Evolutionary conservation across 2,888 invertebrate species (phyloP).

Genomic region (Parelbella ahira): DNA sequence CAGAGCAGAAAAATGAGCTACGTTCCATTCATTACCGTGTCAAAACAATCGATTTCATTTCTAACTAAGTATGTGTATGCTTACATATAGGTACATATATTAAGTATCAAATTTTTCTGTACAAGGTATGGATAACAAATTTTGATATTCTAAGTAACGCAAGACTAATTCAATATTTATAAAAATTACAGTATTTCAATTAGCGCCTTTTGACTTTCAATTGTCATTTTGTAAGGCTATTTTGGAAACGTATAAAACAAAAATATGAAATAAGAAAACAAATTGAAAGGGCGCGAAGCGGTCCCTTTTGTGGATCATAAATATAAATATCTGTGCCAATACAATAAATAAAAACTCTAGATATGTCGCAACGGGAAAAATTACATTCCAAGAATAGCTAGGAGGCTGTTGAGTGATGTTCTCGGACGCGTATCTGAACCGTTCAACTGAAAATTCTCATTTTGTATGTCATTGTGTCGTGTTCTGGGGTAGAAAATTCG

Average conservation of each 20-base stretch:
- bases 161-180: too few species aligned
- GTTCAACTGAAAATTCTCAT: constrained; percentile 15
- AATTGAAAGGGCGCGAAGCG: too few species aligned
- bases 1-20: neutral
- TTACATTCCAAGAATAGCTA: constrained; percentile 16
- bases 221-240: too few species aligned
- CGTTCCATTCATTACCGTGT: neutral
- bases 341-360: constrained; percentile 13
- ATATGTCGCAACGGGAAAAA: constrained; percentile 16
- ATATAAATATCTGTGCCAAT: constrained; percentile 14
- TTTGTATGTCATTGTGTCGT: constrained; percentile 5
- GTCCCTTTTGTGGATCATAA: neutral
- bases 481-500: constrained; percentile 15
- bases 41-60: neutral
- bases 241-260: too few species aligned
- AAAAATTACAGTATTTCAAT: too few species aligned
- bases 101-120: too few species aligned
- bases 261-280: too few species aligned
- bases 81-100: too few species aligned
- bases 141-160: too few species aligned
- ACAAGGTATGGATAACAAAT: too few species aligned
- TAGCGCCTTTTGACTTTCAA: too few species aligned
- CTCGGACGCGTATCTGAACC: constrained; percentile 2
- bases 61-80: too few species aligned
- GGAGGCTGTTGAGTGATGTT: constrained; percentile 9